Conservation (phyloP, 2,797 vertebrate species). For the Fratercula arctica region DNA sequence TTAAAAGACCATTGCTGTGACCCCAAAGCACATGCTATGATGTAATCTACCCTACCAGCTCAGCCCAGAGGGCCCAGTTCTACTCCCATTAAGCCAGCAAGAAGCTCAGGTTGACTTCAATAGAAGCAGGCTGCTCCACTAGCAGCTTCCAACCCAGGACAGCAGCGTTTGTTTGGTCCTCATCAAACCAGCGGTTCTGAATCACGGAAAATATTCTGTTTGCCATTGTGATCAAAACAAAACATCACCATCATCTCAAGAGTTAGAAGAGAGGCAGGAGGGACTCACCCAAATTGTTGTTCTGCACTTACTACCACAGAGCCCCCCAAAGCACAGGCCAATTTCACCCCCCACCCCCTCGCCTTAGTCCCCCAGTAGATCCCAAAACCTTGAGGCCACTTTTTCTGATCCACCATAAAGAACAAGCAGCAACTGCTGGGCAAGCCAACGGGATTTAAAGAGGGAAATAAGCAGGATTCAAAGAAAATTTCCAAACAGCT, state of each 20-base stretch:
- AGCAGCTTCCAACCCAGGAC: not conserved
- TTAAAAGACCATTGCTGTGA: not conserved
- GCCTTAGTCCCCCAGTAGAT: not conserved
- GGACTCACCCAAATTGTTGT: not conserved
- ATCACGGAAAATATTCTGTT: not conserved
- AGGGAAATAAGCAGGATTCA: constrained; percentile 61
- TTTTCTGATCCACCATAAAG: not conserved
- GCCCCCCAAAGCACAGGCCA: not conserved
- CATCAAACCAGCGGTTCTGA: not conserved
- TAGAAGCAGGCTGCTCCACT: not conserved
- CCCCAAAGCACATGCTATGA: not conserved
- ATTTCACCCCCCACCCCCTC: no score
- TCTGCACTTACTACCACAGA: not conserved
- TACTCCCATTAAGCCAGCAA: not conserved
- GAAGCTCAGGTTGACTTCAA: not conserved
- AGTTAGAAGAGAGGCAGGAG: not conserved
- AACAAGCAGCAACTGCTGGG: constrained; percentile 10
- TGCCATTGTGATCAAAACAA: not conserved
- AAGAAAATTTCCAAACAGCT: constrained; percentile 52
- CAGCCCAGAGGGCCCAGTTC: not conserved
- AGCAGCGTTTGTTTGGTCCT: not conserved
- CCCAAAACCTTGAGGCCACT: not conserved
- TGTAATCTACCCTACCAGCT: not conserved
- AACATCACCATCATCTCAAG: not conserved
- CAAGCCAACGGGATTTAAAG: constrained; percentile 51